A percentile compares a stretch with the other conserved stretches of the same genome.
These are phyloP conservation scores for Rhineura floridana DNA, from an alignment of 2,113 vertebrate species.

Conservation along the genomic window DNA sequence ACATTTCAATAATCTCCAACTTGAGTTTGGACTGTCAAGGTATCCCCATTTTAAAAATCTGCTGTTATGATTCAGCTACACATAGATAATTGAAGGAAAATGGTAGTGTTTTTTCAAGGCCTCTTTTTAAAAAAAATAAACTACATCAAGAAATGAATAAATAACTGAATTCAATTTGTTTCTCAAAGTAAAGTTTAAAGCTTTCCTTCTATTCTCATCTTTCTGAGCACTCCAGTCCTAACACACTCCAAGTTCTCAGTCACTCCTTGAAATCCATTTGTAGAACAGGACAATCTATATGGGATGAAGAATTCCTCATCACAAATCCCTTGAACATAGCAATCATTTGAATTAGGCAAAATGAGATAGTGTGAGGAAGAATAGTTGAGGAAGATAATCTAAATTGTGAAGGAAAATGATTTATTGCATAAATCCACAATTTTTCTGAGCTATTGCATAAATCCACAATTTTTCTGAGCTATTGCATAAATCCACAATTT, in stretches of 20 bases:
- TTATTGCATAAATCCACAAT: background rate
- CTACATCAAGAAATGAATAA: background rate
- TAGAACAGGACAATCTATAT: background rate
- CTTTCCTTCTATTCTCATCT: background rate
- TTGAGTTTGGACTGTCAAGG: background rate
- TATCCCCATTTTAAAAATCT: background rate
- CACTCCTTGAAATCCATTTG: background rate
- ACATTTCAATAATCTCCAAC: background rate
- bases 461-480: background rate
- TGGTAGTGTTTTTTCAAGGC: conserved; percentile 9
- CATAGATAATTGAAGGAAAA: background rate
- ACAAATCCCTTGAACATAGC: background rate
- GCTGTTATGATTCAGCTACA: background rate
- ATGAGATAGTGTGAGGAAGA: background rate
- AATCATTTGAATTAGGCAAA: fast-evolving
- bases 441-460: background rate
- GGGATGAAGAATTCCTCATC: background rate
- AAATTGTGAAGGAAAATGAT: background rate
- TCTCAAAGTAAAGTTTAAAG: conserved; percentile 8
- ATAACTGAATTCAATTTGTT: background rate
- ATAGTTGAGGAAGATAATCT: too few relatives aligned
- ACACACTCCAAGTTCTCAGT: background rate
- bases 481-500: background rate
- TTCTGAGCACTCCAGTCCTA: background rate
- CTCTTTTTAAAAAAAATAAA: conserved; percentile 22